These are phyloP conservation scores for Archips xylosteana DNA, from an alignment of 2,888 invertebrate genomes.

Conservation along the genomic window DNA sequence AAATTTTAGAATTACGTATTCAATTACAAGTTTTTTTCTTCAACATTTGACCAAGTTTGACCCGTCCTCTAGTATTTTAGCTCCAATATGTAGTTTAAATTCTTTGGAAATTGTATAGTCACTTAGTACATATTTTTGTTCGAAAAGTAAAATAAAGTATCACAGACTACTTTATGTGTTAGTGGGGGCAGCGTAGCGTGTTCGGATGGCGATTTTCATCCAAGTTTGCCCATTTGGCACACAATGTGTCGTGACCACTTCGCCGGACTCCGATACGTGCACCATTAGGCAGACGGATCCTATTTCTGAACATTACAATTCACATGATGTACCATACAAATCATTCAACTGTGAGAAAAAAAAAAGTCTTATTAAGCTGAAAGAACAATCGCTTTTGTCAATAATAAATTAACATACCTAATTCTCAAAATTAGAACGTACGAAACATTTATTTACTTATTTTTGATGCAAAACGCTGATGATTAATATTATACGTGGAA, in stretches of 20 bases:
- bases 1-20: too few species aligned
- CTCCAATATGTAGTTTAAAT: too few species aligned
- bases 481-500: background rate
- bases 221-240: slow-evolving; percentile 42
- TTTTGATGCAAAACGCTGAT: too few species aligned
- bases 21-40: too few species aligned
- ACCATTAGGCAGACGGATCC: slow-evolving; percentile 35
- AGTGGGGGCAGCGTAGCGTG: slow-evolving; percentile 17
- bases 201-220: slow-evolving; percentile 32
- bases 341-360: slow-evolving; percentile 7
- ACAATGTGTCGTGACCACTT: slow-evolving; percentile 34
- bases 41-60: background rate
- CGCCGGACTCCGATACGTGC: slow-evolving; percentile 20
- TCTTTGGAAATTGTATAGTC: background rate
- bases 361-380: background rate
- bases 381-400: too few species aligned
- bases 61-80: too few species aligned
- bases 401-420: too few species aligned
- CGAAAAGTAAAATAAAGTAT: slow-evolving; percentile 4
- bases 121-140: slow-evolving; percentile 1
- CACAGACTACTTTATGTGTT: slow-evolving; percentile 24
- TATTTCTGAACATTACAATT: slow-evolving; percentile 30
- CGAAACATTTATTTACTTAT: too few species aligned
- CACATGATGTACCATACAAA: slow-evolving; percentile 27
- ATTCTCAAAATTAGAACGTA: too few species aligned